phyloP scores from a whole-genome alignment of 1,140 invertebrate genomes.

The Drosophila santomea region DNA sequence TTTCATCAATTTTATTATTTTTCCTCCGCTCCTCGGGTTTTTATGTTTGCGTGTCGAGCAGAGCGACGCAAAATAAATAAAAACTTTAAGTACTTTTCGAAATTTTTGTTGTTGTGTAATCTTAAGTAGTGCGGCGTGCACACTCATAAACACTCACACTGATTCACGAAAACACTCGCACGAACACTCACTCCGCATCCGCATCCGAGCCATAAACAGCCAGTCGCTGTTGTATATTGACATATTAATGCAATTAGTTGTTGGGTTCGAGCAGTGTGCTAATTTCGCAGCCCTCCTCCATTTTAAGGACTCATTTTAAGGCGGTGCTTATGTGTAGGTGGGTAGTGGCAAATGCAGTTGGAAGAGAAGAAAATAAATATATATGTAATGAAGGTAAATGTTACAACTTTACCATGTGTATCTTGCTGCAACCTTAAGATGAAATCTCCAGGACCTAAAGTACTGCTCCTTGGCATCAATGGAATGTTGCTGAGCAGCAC shows the following conservation, averaged over 20 bases:
- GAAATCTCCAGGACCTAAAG: too few species aligned
- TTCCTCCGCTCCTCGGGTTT: slow-evolving; percentile 45
- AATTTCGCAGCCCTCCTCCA: slow-evolving; percentile 64
- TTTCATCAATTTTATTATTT: slow-evolving; percentile 67
- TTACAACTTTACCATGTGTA: too few species aligned
- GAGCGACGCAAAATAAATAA: slow-evolving; percentile 80
- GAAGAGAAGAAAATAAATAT: too few species aligned
- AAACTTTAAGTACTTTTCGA: slow-evolving; percentile 83
- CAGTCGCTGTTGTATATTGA: slow-evolving; percentile 63
- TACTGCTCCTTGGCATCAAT: too few species aligned
- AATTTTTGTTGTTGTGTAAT: slow-evolving; percentile 81
- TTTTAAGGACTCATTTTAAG: slow-evolving; percentile 25
- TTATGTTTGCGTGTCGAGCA: slow-evolving; percentile 79
- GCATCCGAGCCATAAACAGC: slow-evolving; percentile 5
- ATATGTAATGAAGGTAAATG: too few species aligned
- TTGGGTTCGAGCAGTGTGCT: slow-evolving; percentile 58
- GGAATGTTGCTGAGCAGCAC: too few species aligned
- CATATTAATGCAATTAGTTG: slow-evolving; percentile 83
- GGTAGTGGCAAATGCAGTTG: too few species aligned
- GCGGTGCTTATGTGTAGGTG: too few species aligned
- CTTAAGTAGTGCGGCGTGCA: slow-evolving; percentile 78
- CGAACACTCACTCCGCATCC: slow-evolving; percentile 23
- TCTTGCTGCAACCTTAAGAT: too few species aligned
- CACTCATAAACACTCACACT: slow-evolving; percentile 65
- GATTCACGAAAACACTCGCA: slow-evolving; percentile 58